phyloP scores from a whole-genome alignment of 2,888 invertebrate species.

The Cynaeus angustus region DNA sequence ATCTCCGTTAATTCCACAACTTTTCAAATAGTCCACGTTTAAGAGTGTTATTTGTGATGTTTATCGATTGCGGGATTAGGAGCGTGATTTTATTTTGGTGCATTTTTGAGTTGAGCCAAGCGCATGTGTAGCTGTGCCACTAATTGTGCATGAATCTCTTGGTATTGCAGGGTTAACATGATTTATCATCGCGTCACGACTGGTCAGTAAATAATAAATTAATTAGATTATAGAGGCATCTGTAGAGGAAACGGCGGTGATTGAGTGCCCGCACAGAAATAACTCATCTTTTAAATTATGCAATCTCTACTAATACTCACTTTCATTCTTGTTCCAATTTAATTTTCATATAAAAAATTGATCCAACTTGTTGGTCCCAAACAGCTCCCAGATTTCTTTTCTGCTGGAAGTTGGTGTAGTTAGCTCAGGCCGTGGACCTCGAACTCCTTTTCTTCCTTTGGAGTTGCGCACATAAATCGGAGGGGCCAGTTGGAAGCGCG shows the following conservation, averaged over 20 bases:
- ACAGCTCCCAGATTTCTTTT: constrained; percentile 31
- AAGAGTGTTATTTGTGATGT: too few species aligned
- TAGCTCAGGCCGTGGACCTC: constrained; percentile 45
- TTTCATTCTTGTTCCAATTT: neutral
- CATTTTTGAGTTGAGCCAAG: neutral
- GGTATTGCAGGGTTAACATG: constrained; percentile 1
- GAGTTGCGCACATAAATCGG: constrained; percentile 48
- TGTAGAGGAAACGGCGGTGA: neutral
- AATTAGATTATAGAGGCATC: neutral
- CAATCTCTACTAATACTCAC: too few species aligned
- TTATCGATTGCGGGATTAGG: too few species aligned
- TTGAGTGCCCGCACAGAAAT: too few species aligned
- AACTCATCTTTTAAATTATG: too few species aligned
- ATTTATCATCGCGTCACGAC: neutral
- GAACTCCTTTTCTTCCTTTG: constrained; percentile 40
- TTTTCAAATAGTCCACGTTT: too few species aligned
- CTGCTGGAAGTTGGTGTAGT: constrained; percentile 24
- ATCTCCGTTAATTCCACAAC: too few species aligned
- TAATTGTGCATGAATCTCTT: neutral
- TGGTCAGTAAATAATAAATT: neutral
- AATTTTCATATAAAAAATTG: neutral
- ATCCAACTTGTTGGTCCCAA: constrained; percentile 30
- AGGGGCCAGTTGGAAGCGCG: constrained; percentile 47
- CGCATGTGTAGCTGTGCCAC: neutral
- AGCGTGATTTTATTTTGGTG: too few species aligned